Conservation (phyloP, 2,797 vertebrate genomes). For the Anniella stebbinsi region DNA sequence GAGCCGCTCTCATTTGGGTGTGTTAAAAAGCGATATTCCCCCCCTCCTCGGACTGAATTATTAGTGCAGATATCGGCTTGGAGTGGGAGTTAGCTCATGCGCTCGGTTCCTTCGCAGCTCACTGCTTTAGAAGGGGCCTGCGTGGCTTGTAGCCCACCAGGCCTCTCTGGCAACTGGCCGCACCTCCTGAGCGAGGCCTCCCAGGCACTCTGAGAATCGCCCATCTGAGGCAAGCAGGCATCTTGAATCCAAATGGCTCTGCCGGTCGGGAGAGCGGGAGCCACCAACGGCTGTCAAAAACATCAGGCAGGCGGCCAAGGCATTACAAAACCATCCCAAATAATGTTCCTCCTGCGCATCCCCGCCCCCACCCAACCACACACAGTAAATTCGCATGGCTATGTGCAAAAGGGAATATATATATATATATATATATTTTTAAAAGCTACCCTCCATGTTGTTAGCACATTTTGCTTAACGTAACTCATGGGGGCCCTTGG, state of each 20-base stretch:
- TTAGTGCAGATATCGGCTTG: not conserved
- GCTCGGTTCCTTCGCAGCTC: not conserved
- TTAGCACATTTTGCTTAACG: slow-evolving; percentile 73
- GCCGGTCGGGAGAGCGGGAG: not conserved
- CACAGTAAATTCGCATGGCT: not conserved
- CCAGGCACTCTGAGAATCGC: not conserved
- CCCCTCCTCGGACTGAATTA: not conserved
- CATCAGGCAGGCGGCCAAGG: slow-evolving; percentile 22
- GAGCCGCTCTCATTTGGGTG: not conserved
- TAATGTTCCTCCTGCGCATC: not conserved
- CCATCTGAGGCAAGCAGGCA: not conserved
- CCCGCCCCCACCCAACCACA: not conserved
- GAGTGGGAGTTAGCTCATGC: not conserved
- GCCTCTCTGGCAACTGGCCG: not conserved
- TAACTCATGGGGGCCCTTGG: slow-evolving; percentile 62
- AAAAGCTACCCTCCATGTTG: slow-evolving; percentile 74
- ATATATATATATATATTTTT: no score
- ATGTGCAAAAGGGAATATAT: no score
- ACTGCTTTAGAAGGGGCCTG: not conserved
- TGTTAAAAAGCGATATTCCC: not conserved
- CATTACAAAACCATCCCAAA: not conserved
- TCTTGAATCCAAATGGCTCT: slow-evolving; percentile 39
- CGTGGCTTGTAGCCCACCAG: not conserved
- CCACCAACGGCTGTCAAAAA: not conserved
- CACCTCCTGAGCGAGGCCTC: not conserved